Base-by-base conservation (phyloP, 2,888 invertebrate species). In the Octodonta nipae region DNA sequence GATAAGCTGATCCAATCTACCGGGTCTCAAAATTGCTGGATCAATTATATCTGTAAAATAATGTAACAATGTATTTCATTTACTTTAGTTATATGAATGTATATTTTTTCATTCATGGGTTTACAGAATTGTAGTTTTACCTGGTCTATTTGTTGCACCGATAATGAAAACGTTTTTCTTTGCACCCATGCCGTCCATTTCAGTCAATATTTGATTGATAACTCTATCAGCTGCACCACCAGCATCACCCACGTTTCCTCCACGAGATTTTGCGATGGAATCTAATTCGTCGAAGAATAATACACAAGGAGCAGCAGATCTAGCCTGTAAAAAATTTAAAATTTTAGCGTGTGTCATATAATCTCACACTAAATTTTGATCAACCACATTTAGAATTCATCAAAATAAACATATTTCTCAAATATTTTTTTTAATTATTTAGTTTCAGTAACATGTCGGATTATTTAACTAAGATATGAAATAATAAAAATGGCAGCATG, bases 161-260 rank as follows among this genome's bases (percentile, higher is more conserved):
- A 98, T 98, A 49, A 98, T 98, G 63, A 99, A 99, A 13, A 98
- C 98, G 61, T 98, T 98, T 66, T 98, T 98, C 72, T 98, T 98
- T 15, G 93, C 87, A 20, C 92, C 92, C 96, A 99, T 99, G 53
- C 98, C 98, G 63, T 98, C 98, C 98, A 98, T 98, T 71, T 98
- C 98, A 1, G 98, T 98, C 35, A 98, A 73, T 55, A 98, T 91
- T 71, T 99, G 98, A 69, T 99, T 99, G 63, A 98, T 98, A 38
- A 98, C 98, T 45, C 98, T 75, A 67, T 99, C 98, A 2, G 96
- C 95, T 24, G 98, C 96, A 37, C 92, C 93, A 46, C 96, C 95
- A 26, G 93, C 96, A 68, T 98, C 96, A 13, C 96, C 95, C 36
- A 86, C 83, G 52, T 82, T 89, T 14, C 95, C 96, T 45, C 98